Conservation (phyloP, 2,888 invertebrate species). For the Lathronympha strigana region DNA sequence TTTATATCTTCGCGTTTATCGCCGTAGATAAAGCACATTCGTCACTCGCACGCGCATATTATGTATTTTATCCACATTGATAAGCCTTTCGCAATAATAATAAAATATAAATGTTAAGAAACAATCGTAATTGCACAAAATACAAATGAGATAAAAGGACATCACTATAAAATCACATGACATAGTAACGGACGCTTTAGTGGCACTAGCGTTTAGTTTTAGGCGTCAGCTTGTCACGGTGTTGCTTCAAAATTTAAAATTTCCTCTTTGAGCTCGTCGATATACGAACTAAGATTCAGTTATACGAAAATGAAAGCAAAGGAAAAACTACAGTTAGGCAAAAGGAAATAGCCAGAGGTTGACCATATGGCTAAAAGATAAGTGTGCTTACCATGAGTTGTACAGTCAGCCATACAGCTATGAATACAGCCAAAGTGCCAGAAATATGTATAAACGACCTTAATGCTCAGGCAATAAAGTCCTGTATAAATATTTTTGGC, state of each 20-base stretch:
- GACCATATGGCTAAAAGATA: no score
- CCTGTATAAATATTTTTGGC: no score
- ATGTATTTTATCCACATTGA: not conserved
- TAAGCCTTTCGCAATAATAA: not conserved
- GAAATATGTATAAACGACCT: no score
- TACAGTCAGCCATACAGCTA: no score
- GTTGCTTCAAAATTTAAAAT: not conserved
- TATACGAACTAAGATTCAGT: no score
- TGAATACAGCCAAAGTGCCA: no score
- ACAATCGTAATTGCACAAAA: conserved; percentile 34
- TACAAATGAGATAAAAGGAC: conserved; percentile 28
- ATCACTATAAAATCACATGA: conserved; percentile 38
- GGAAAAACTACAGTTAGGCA: no score
- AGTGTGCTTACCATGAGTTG: no score
- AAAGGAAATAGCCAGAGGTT: no score
- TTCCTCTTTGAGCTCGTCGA: no score
- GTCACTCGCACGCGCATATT: not conserved
- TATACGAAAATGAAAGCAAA: no score
- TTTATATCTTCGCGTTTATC: not conserved
- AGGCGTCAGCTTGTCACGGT: not conserved
- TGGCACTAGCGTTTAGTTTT: not conserved
- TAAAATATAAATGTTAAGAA: conserved; percentile 16
- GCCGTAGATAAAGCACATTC: not conserved
- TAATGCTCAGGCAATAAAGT: no score
- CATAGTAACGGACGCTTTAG: not conserved